Evolutionary conservation across 1,140 invertebrate genomes (phyloP).

Genomic region (Druon quercuslanigerum): DNA sequence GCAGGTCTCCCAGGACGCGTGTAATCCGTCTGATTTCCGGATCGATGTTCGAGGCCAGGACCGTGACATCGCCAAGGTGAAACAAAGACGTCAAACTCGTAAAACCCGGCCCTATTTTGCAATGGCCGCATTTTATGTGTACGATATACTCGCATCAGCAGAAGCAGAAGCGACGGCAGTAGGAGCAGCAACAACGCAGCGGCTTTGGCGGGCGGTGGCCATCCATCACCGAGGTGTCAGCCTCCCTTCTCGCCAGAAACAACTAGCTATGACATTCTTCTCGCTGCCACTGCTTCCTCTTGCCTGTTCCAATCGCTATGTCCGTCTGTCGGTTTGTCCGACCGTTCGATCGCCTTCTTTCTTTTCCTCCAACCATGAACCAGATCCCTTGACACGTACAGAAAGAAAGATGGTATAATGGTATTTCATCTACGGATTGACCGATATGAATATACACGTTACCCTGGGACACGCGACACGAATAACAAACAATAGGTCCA

Average conservation of each 20-base stretch:
- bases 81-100: slow-evolving; percentile 36
- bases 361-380: slow-evolving; percentile 16
- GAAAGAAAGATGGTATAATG: slow-evolving; percentile 22
- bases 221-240: slow-evolving; percentile 74
- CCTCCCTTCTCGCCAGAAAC: slow-evolving; percentile 68
- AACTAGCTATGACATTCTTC: slow-evolving; percentile 75
- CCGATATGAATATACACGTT: slow-evolving; percentile 16
- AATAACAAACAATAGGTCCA: slow-evolving; percentile 8
- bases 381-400: not conserved
- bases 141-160: slow-evolving; percentile 47
- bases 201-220: slow-evolving; percentile 65
- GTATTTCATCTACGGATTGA: not conserved
- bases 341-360: slow-evolving; percentile 32
- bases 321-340: slow-evolving; percentile 40
- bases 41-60: slow-evolving; percentile 6
- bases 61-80: not conserved
- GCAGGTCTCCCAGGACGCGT: not conserved
- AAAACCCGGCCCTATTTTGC: slow-evolving; percentile 38
- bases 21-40: not conserved
- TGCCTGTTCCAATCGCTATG: slow-evolving; percentile 54
- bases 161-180: slow-evolving; percentile 49
- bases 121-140: slow-evolving; percentile 39
- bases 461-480: slow-evolving; percentile 16
- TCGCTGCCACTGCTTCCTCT: slow-evolving; percentile 65
- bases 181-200: slow-evolving; percentile 57